These are phyloP conservation scores for Pseudomyrmex cubaensis DNA, from an alignment of 1,140 invertebrate species.

Conservation along the genomic window DNA sequence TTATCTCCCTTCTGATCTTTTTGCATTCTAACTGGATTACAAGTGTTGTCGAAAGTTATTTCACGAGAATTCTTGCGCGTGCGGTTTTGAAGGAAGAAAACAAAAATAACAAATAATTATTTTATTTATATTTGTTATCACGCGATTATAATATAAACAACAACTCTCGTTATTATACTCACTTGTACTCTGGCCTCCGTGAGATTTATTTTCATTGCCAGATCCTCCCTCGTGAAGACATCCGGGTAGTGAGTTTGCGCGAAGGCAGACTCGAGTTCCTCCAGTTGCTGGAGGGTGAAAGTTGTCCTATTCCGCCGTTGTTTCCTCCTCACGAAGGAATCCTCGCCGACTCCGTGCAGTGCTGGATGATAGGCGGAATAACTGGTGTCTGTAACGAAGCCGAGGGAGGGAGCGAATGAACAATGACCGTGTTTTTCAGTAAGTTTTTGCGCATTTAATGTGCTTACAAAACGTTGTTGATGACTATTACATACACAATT, in stretches of 20 bases:
- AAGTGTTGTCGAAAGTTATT: conserved; percentile 38
- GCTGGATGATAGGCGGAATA: conserved; percentile 95
- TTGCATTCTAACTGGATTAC: conserved; percentile 29
- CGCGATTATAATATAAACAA: no score
- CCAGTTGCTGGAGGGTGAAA: conserved; percentile 97
- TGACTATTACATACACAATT: no score
- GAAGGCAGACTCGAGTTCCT: conserved; percentile 98
- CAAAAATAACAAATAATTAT: conserved; percentile 23
- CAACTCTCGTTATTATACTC: conserved; percentile 21
- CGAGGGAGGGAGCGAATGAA: background rate
- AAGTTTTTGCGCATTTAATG: no score
- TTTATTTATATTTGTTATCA: background rate
- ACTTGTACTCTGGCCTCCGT: conserved; percentile 99
- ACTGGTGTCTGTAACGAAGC: conserved; percentile 90
- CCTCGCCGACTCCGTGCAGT: conserved; percentile 93
- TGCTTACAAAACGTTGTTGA: no score
- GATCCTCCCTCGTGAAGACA: conserved; percentile 98
- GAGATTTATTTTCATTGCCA: conserved; percentile 99
- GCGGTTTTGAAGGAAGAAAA: background rate
- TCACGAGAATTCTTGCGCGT: background rate
- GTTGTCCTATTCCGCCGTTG: conserved; percentile 98
- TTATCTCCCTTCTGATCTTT: conserved; percentile 35
- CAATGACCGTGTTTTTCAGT: background rate
- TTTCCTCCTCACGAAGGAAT: conserved; percentile 97
- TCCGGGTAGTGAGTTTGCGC: conserved; percentile 99